A percentile compares a stretch with the other conserved stretches of the same genome.
Evolutionary conservation across 1,140 invertebrate species (phyloP).

Genomic region (Orius insidiosus): DNA sequence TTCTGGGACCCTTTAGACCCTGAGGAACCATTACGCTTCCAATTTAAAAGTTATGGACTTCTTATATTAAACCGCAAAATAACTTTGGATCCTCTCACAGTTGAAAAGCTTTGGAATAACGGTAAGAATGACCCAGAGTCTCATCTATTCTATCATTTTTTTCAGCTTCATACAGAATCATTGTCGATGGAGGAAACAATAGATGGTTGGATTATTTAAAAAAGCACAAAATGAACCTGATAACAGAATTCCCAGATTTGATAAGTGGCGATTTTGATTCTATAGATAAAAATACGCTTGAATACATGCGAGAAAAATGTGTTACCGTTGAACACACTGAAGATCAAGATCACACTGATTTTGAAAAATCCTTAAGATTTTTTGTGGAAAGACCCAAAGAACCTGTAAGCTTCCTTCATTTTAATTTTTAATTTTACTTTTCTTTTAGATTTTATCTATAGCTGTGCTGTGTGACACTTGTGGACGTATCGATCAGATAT

Average conservation of each 20-base stretch:
- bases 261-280: constrained; percentile 74
- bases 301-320: constrained; percentile 32
- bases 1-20: too few species aligned
- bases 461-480: constrained; percentile 44
- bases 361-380: constrained; percentile 46
- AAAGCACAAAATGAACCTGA: constrained; percentile 22
- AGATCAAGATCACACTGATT: constrained; percentile 60
- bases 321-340: constrained; percentile 40
- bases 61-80: too few species aligned
- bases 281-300: constrained; percentile 35
- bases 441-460: constrained; percentile 6
- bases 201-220: constrained; percentile 42
- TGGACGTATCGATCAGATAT: constrained; percentile 62
- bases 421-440: too few species aligned
- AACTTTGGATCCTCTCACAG: too few species aligned
- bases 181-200: constrained; percentile 55
- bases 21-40: too few species aligned
- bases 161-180: constrained; percentile 27
- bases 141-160: too few species aligned
- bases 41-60: too few species aligned
- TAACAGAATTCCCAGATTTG: constrained; percentile 38
- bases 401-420: too few species aligned
- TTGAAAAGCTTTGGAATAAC: too few species aligned
- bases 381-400: neutral
- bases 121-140: too few species aligned